Percentiles rank a stretch among this genome's conserved stretches.
Evolutionary conservation across 2,113 vertebrate genomes (phyloP).

Genomic region (Ciconia maguari): DNA sequence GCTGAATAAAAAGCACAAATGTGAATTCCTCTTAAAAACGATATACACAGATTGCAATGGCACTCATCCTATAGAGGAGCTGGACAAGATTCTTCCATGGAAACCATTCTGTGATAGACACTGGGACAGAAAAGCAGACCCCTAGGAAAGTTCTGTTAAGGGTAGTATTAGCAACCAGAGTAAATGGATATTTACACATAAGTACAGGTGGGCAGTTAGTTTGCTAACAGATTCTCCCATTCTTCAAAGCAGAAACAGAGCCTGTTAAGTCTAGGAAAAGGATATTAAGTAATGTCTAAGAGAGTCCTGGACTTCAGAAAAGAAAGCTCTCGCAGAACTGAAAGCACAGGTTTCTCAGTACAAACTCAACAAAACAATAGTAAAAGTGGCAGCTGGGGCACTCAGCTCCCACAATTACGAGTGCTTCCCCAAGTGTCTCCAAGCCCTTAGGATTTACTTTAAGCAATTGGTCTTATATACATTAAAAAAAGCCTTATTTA

Average conservation of each 20-base stretch:
- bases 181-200: neutral
- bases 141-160: neutral
- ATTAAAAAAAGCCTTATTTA: neutral
- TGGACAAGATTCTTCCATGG: neutral
- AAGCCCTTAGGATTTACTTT: neutral
- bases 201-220: neutral
- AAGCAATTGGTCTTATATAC: fast-evolving
- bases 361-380: neutral
- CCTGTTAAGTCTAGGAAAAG: neutral
- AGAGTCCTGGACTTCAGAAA: neutral
- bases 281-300: neutral
- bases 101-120: fast-evolving
- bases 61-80: neutral
- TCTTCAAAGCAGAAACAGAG: neutral
- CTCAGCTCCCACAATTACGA: neutral
- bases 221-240: neutral
- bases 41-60: neutral
- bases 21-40: neutral
- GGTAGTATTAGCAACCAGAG: neutral
- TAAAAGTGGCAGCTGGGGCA: neutral
- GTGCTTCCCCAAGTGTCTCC: neutral
- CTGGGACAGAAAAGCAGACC: neutral
- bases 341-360: neutral
- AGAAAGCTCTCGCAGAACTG: neutral
- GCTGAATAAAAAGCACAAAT: neutral